Conservation (phyloP, 2,113 vertebrate species). For the Arenaria interpres region DNA sequence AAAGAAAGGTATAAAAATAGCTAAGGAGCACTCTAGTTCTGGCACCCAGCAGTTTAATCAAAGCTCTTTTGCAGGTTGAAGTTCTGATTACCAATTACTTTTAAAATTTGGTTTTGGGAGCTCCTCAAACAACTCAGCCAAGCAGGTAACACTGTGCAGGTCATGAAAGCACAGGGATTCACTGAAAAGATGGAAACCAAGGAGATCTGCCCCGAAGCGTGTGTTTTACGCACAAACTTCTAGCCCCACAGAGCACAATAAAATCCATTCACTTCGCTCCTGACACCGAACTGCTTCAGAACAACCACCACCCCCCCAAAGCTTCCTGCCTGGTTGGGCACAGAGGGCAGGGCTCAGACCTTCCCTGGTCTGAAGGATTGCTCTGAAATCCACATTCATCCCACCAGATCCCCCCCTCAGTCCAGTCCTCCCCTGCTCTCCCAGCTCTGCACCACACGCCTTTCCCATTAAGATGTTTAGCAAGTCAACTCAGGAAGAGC, state of each 20-base stretch:
- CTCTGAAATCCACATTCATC: not conserved
- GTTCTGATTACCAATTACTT: not conserved
- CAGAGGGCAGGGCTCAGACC: not conserved
- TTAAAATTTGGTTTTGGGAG: not conserved
- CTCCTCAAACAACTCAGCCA: not conserved
- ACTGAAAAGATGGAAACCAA: not conserved
- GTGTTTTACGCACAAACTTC: not conserved
- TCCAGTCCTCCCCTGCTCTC: not conserved
- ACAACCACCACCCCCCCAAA: not conserved
- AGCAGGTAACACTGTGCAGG: not conserved
- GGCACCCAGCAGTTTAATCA: not conserved
- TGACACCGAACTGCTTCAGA: not conserved
- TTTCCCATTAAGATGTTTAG: not conserved
- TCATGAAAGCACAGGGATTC: not conserved
- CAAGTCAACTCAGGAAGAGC: not conserved
- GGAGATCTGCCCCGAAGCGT: not conserved
- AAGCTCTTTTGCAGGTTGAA: not conserved
- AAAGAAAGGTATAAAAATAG: not conserved
- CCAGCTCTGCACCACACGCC: not conserved
- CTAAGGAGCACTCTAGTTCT: not conserved
- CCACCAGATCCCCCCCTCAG: not conserved
- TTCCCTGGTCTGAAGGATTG: not conserved
- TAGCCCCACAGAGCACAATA: too few species aligned
- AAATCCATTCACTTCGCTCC: not conserved
- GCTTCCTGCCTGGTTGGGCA: not conserved